phyloP scores from a whole-genome alignment of 2,113 vertebrate species.

The Actenoides hombroni region DNA sequence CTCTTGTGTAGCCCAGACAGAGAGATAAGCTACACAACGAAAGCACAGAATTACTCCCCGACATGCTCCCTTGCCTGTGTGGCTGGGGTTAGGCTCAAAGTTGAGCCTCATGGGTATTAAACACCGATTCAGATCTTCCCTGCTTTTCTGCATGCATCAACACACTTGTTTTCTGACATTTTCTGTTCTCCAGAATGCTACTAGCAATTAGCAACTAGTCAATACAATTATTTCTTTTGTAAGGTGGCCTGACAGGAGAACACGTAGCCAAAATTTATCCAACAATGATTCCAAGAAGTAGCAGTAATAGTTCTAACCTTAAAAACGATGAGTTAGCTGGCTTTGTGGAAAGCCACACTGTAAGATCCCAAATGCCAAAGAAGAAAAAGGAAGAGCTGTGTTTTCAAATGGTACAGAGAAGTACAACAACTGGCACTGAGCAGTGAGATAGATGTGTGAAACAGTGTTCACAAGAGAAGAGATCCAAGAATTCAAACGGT shows the following conservation, averaged over 20 bases:
- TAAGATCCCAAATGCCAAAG: background rate
- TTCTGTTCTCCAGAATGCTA: background rate
- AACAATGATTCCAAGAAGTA: background rate
- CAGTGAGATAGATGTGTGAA: accelerated
- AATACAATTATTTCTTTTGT: background rate
- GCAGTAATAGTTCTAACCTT: background rate
- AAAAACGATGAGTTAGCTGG: background rate
- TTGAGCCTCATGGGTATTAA: background rate
- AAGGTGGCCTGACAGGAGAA: background rate
- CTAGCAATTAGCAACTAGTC: background rate
- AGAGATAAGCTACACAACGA: accelerated
- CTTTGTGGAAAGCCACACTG: background rate
- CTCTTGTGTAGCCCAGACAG: background rate
- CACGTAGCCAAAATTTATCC: background rate
- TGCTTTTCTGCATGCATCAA: background rate
- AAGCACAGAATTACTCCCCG: background rate
- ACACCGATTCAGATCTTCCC: background rate
- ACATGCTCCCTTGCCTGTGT: accelerated
- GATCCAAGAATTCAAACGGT: background rate
- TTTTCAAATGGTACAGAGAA: background rate
- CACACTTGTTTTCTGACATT: background rate
- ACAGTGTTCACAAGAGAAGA: background rate
- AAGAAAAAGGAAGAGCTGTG: background rate
- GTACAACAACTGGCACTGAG: background rate
- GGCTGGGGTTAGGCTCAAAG: background rate